phyloP scores from a whole-genome alignment of 2,797 vertebrate genomes.

The Cheirogaleus major region DNA sequence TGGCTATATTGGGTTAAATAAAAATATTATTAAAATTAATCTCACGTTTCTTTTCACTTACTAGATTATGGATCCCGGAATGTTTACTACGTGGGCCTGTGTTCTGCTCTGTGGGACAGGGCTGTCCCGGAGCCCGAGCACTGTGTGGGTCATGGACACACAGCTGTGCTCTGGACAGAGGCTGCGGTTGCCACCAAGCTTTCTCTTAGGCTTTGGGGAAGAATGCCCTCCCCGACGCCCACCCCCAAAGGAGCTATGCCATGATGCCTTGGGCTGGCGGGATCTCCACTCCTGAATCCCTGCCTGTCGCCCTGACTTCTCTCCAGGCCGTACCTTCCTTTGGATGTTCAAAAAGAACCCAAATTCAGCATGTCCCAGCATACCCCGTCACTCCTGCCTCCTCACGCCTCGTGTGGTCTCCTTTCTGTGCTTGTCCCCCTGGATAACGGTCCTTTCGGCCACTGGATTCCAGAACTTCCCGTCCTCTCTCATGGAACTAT shows the following conservation, averaged over 20 bases:
- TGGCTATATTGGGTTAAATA: not conserved
- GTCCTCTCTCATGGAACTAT: not conserved
- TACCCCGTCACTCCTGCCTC: fast-evolving
- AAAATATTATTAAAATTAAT: not conserved
- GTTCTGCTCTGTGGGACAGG: not conserved
- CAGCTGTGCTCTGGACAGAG: not conserved
- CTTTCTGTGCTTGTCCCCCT: not conserved
- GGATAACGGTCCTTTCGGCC: not conserved
- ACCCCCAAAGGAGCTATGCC: not conserved
- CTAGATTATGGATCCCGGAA: not conserved
- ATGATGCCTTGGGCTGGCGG: fast-evolving
- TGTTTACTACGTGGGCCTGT: not conserved
- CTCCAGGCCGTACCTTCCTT: not conserved
- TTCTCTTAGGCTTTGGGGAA: not conserved
- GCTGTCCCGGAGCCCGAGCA: not conserved
- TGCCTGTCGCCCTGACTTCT: too few species aligned
- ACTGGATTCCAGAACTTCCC: not conserved
- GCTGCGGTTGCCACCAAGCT: not conserved
- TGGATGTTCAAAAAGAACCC: not conserved
- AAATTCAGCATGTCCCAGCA: not conserved
- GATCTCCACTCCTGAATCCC: too few species aligned
- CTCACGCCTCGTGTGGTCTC: not conserved
- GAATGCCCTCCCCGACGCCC: fast-evolving
- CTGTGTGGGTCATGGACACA: fast-evolving
- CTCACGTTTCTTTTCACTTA: not conserved